Base-by-base conservation (phyloP, 2,113 vertebrate species). In the Petaurus breviceps region DNA sequence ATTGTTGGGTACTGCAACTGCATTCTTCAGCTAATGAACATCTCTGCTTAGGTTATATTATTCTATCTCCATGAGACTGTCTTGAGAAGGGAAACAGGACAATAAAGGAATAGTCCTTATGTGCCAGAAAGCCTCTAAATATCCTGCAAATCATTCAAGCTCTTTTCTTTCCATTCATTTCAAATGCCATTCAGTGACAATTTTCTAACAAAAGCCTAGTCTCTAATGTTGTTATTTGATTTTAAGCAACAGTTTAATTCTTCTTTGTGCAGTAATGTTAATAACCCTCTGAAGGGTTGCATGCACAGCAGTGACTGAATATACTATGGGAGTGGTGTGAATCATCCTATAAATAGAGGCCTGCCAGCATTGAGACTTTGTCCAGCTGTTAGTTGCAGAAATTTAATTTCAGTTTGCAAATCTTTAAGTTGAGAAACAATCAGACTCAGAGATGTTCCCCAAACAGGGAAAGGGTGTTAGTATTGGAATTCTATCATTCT, bases 201-300 rank as follows among this genome's bases (percentile, higher is more conserved):
- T 96, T 94, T 91, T 91, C 16, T 37, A 11, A 92, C 92, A 90
- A 84, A 93, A 54, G 37, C 89, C 90, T 3, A n/a, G 91, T 96
- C 95, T 97, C 92, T 43, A 84, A 84, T 43, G n/a, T 84, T 84
- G 37, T 84, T 43, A 84, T 84, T 84, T 84, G 68, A 84, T 84
- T 84, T 23, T 84, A 84, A 84, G 68, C 68, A 84, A 84, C 68
- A 84, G 16, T 84, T 84, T 84, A 84, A 84, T 84, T 84, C 68
- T 84, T 93, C 68, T 47, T 51, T 92, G 89, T 97, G 94, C 91
- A 91, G 92, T 94, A 95, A 14, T 91, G 10, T 92, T 93, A 96
- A 61, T 97, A 94, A 95, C 23, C 46, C 55, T 46, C 49, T 95
- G 77, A 94, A 94, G 92, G 92, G 51, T 89, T 92, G 0, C 26